phyloP scores from a whole-genome alignment of 2,797 vertebrate genomes.

The Lateolabrax maculatus region DNA sequence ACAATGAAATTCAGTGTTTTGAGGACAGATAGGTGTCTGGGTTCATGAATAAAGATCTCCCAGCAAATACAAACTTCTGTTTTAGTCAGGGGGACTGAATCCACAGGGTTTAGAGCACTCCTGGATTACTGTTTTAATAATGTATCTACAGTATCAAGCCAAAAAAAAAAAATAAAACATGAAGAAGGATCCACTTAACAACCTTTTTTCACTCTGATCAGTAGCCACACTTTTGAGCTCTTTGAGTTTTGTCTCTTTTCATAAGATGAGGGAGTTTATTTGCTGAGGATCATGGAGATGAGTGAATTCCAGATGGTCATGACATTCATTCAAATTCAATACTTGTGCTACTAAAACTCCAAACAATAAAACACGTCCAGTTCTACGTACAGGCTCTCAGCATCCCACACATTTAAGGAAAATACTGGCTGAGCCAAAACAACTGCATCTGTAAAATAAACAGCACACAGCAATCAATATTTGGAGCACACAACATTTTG shows the following conservation, averaged over 20 bases:
- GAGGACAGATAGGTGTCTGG: slow-evolving; percentile 24
- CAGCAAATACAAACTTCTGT: slow-evolving; percentile 29
- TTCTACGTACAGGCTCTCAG: not conserved
- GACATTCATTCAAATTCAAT: slow-evolving; percentile 2
- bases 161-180: not conserved
- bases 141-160: not conserved
- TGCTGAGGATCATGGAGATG: not conserved
- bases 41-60: slow-evolving; percentile 35
- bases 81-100: slow-evolving; percentile 5
- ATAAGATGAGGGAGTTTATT: not conserved
- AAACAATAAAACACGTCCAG: slow-evolving; percentile 12
- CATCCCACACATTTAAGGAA: not conserved
- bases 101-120: not conserved
- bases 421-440: slow-evolving; percentile 42
- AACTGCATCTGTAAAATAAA: slow-evolving; percentile 19
- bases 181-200: not conserved
- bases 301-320: not conserved
- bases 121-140: not conserved
- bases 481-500: slow-evolving; percentile 16
- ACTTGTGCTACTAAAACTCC: slow-evolving; percentile 4
- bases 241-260: not conserved
- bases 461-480: slow-evolving; percentile 20
- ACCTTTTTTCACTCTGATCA: not conserved
- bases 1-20: slow-evolving; percentile 32
- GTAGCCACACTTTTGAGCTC: not conserved